phyloP scores from a whole-genome alignment of 2,888 invertebrate genomes.

The Apantesis nais region DNA sequence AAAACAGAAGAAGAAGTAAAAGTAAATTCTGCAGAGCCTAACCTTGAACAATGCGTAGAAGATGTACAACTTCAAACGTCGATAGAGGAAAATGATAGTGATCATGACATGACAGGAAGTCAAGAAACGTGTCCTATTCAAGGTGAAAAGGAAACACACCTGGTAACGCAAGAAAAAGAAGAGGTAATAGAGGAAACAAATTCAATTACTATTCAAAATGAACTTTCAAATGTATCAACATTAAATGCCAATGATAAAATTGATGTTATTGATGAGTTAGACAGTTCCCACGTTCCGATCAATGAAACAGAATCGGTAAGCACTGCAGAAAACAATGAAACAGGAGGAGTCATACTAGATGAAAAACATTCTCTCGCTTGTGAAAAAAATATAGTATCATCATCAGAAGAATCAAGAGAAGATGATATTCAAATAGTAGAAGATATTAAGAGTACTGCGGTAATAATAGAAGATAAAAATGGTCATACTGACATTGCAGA shows the following conservation, averaged over 20 bases:
- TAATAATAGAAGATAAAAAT: not conserved
- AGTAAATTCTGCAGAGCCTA: constrained; percentile 4
- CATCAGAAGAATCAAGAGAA: constrained; percentile 3
- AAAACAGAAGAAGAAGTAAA: constrained; percentile 8
- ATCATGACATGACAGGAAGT: not conserved
- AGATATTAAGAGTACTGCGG: not conserved
- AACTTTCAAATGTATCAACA: not conserved
- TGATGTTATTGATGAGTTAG: constrained; percentile 7
- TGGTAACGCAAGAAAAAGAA: not conserved
- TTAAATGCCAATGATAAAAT: not conserved
- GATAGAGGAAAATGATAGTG: not conserved
- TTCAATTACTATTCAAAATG: not conserved
- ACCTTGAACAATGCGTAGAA: not conserved
- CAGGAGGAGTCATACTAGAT: not conserved
- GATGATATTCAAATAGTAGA: not conserved
- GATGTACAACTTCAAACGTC: not conserved
- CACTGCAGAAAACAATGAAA: not conserved
- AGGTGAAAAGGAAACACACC: not conserved
- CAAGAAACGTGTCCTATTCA: not conserved
- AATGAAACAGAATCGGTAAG: not conserved
- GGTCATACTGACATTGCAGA: constrained; percentile 10
- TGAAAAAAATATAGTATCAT: constrained; percentile 5
- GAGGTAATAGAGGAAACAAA: not conserved
- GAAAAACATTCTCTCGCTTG: not conserved
- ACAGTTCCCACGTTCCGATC: not conserved